A percentile compares a stretch with the other conserved stretches of the same genome.
phyloP scores from a whole-genome alignment of 1,140 invertebrate genomes.

The Tetramorium parvispinum region DNA sequence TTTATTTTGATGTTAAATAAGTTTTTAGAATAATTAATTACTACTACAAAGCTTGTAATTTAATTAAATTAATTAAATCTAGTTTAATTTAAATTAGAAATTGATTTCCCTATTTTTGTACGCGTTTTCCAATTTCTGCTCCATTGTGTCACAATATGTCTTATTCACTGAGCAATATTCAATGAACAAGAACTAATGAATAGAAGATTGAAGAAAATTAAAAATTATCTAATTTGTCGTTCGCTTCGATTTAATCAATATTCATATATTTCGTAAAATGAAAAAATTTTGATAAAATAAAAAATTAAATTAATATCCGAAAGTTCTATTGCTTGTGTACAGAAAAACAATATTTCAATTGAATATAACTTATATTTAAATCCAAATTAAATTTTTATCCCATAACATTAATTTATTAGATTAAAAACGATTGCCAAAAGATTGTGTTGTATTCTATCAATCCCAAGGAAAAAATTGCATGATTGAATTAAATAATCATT shows the following conservation, averaged over 20 bases:
- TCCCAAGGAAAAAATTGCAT: background rate
- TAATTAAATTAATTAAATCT: too few species aligned
- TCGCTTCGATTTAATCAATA: background rate
- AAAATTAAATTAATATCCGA: too few species aligned
- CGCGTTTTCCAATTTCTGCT: too few species aligned
- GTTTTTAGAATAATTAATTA: too few species aligned
- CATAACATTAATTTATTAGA: background rate
- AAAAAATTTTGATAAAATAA: background rate
- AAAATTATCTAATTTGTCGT: background rate
- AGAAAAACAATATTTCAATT: background rate
- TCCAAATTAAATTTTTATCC: background rate
- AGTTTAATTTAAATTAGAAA: too few species aligned
- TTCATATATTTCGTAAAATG: background rate
- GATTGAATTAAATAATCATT: background rate
- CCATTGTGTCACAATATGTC: background rate
- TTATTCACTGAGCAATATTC: background rate
- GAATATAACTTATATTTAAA: background rate
- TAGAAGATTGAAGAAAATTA: background rate
- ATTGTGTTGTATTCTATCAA: background rate
- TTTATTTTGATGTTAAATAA: too few species aligned
- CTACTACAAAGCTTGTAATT: too few species aligned
- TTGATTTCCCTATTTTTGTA: too few species aligned
- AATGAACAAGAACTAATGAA: background rate
- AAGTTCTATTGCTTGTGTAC: background rate
- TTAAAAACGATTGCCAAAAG: background rate